Conservation (phyloP, 2,888 invertebrate genomes). For the Drosophila acutilabella region DNA sequence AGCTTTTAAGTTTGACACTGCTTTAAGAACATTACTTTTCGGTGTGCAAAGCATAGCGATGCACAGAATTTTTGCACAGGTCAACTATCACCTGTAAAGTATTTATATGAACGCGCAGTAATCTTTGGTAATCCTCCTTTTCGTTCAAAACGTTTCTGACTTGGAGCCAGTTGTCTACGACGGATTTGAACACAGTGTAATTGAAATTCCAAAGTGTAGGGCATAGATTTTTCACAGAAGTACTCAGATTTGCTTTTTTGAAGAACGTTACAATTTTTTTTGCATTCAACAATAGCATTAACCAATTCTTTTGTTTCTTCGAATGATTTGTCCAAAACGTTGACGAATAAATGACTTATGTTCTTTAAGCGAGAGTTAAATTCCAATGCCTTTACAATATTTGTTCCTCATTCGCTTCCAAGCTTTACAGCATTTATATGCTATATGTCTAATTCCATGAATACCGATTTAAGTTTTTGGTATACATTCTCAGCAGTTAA, state of each 20-base stretch:
- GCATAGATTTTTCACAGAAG: conserved; percentile 20
- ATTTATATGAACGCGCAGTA: no score
- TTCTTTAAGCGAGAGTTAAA: conserved; percentile 12
- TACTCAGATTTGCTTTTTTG: conserved; percentile 2
- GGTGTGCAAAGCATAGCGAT: no score
- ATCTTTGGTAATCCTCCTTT: no score
- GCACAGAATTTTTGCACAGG: no score
- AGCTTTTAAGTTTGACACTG: no score
- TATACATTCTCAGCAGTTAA: conserved; percentile 20
- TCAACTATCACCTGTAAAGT: no score
- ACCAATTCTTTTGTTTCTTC: conserved; percentile 11
- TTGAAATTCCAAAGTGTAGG: conserved; percentile 23
- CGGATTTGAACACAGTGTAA: conserved; percentile 7
- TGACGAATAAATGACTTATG: conserved; percentile 22
- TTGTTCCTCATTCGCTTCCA: conserved; percentile 5
- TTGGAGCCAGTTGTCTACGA: no score
- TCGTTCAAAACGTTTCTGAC: no score
- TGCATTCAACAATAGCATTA: conserved; percentile 2
- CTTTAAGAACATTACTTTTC: no score
- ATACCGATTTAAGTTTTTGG: neutral
- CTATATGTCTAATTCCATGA: neutral
- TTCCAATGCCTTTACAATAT: conserved; percentile 14
- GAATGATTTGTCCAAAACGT: conserved; percentile 20
- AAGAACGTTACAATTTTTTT: conserved; percentile 19
- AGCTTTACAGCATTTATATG: neutral